Conservation (phyloP, 2,888 invertebrate genomes). For the Agelastica alni region DNA sequence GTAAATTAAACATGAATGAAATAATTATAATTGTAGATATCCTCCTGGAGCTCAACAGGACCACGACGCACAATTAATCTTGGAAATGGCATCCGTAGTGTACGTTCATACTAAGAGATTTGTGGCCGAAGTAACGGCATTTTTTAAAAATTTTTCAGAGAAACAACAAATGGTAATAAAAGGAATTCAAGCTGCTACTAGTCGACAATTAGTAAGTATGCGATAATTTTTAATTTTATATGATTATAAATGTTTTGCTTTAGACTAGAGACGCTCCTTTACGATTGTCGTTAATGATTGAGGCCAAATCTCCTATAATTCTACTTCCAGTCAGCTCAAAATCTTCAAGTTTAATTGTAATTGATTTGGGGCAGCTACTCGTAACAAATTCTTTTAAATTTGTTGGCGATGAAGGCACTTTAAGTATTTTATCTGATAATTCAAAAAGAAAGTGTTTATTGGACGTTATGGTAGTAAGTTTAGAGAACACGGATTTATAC, state of each 20-base stretch:
- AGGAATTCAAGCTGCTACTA: conserved; percentile 66
- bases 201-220: conserved; percentile 62
- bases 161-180: conserved; percentile 74
- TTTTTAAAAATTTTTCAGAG: conserved; percentile 83
- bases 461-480: conserved; percentile 74
- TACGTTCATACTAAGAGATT: conserved; percentile 95
- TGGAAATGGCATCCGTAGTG: conserved; percentile 88
- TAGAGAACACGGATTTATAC: conserved; percentile 78
- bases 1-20: not conserved
- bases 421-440: conserved; percentile 56
- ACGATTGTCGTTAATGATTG: conserved; percentile 65
- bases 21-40: conserved; percentile 49
- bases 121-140: conserved; percentile 84
- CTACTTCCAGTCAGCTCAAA: conserved; percentile 84
- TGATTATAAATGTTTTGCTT: conserved; percentile 12
- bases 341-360: conserved; percentile 76
- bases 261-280: conserved; percentile 51
- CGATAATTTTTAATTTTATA: not conserved
- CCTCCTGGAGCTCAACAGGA: conserved; percentile 51
- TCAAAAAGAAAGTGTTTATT: conserved; percentile 63
- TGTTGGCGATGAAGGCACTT: conserved; percentile 63
- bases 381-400: conserved; percentile 76
- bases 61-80: conserved; percentile 71
- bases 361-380: conserved; percentile 78
- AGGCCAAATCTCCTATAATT: conserved; percentile 80